These are phyloP conservation scores for Pseudomyrmex concolor DNA, from an alignment of 1,140 invertebrate species.

Conservation along the genomic window DNA sequence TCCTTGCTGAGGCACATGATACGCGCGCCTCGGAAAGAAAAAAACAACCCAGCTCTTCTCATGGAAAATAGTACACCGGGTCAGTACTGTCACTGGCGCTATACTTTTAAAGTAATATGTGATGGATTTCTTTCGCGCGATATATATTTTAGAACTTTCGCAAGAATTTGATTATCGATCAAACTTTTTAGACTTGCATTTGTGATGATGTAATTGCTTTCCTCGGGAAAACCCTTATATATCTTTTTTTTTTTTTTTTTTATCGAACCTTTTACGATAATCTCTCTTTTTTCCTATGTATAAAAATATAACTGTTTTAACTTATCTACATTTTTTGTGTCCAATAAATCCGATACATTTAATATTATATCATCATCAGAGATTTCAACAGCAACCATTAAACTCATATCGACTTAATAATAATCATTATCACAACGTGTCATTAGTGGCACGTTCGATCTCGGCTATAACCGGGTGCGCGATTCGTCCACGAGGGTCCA, in stretches of 20 bases:
- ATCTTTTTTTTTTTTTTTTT: too few species aligned
- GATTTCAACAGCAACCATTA: conserved; percentile 2
- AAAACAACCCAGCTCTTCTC: neutral
- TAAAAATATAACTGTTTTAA: neutral
- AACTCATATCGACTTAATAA: conserved; percentile 12
- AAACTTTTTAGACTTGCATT: neutral
- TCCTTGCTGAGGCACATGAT: conserved; percentile 38
- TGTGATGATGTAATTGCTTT: neutral
- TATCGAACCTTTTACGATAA: neutral
- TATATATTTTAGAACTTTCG: neutral
- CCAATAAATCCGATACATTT: neutral
- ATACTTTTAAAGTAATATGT: conserved; percentile 11
- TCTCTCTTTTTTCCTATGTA: neutral
- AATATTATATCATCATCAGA: neutral
- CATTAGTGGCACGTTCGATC: conserved; percentile 64
- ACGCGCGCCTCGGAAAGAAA: conserved; percentile 1
- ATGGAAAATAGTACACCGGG: conserved; percentile 2
- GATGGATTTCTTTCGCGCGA: neutral
- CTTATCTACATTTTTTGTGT: neutral
- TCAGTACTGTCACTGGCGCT: neutral
- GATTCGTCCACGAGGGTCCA: conserved; percentile 68
- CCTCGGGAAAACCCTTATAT: too few species aligned
- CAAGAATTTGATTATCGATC: conserved; percentile 12
- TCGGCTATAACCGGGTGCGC: conserved; percentile 38
- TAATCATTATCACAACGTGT: conserved; percentile 37